Evolutionary conservation across 2,113 vertebrate species (phyloP).

Genomic region (Paracanthobrama guichenoti): DNA sequence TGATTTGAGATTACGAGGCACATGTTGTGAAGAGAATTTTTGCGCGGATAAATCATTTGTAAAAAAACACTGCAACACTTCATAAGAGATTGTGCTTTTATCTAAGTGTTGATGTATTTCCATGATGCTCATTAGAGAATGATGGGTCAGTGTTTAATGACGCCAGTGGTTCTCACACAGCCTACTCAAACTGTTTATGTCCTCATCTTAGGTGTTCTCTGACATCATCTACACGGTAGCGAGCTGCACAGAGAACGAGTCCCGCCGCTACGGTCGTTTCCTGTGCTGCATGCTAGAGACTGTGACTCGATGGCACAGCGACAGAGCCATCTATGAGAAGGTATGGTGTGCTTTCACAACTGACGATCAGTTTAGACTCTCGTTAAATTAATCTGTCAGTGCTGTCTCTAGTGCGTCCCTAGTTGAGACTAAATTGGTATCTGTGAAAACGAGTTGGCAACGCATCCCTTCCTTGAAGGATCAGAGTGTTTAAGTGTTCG

Average conservation of each 20-base stretch:
- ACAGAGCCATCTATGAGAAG: conserved; percentile 94
- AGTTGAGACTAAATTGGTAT: not conserved
- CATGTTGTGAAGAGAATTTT: no score
- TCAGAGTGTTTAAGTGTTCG: not conserved
- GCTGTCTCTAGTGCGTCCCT: not conserved
- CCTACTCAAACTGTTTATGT: not conserved
- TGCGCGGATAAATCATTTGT: no score
- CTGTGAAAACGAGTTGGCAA: conserved; percentile 10
- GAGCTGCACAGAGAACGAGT: conserved; percentile 98
- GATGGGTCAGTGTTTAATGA: not conserved
- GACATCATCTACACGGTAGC: conserved; percentile 99
- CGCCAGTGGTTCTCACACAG: not conserved
- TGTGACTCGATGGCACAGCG: conserved; percentile 96
- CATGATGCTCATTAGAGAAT: not conserved
- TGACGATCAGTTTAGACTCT: not conserved
- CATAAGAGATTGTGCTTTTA: no score
- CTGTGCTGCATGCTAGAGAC: conserved; percentile 99
- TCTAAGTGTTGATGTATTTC: not conserved
- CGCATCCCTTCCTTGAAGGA: not conserved
- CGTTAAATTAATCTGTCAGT: not conserved
- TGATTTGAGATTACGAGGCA: no score
- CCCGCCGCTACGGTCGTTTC: conserved; percentile 94
- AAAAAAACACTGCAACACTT: no score
- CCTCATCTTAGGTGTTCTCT: conserved; percentile 87
- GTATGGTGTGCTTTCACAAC: conserved; percentile 64